Percentiles rank a stretch among this genome's conserved stretches.
Evolutionary conservation across 2,888 invertebrate species (phyloP).

Genomic region (Anticlea derivata): DNA sequence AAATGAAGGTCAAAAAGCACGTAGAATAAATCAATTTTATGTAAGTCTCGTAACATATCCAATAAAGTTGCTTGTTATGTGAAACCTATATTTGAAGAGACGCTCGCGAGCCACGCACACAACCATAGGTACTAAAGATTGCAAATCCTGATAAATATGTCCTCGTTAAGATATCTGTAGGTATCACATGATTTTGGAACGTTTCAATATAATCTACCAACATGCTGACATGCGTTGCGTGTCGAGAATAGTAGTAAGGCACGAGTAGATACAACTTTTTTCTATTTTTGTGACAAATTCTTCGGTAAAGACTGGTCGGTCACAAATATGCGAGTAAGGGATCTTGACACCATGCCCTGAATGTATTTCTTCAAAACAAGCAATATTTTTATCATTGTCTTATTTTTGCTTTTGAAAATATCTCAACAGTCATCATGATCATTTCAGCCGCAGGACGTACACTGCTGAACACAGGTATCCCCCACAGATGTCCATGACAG

Average conservation of each 20-base stretch:
- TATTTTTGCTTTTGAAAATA: background rate
- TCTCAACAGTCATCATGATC: too few relatives aligned
- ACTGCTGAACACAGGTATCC: too few relatives aligned
- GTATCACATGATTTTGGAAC: slow-evolving; percentile 47
- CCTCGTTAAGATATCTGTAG: slow-evolving; percentile 57
- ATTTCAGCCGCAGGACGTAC: too few relatives aligned
- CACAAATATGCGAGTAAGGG: slow-evolving; percentile 8
- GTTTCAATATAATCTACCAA: slow-evolving; percentile 47
- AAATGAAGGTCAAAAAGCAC: slow-evolving; percentile 36
- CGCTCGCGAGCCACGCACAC: slow-evolving; percentile 45
- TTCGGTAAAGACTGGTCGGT: background rate
- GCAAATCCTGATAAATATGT: slow-evolving; percentile 54
- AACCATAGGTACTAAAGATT: slow-evolving; percentile 52
- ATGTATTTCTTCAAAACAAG: too few relatives aligned
- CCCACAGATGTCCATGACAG: too few relatives aligned
- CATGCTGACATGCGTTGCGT: slow-evolving; percentile 36
- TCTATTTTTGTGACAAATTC: slow-evolving; percentile 10
- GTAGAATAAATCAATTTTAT: slow-evolving; percentile 45
- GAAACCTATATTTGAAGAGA: slow-evolving; percentile 35
- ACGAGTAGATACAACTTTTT: slow-evolving; percentile 1
- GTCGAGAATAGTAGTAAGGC: slow-evolving; percentile 12
- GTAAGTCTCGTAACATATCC: slow-evolving; percentile 39
- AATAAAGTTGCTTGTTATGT: slow-evolving; percentile 41
- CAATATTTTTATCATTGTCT: background rate
- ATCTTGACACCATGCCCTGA: background rate